Percentiles rank a stretch among this genome's conserved stretches.
phyloP scores from a whole-genome alignment of 2,113 vertebrate species.

The Lanius ludovicianus region DNA sequence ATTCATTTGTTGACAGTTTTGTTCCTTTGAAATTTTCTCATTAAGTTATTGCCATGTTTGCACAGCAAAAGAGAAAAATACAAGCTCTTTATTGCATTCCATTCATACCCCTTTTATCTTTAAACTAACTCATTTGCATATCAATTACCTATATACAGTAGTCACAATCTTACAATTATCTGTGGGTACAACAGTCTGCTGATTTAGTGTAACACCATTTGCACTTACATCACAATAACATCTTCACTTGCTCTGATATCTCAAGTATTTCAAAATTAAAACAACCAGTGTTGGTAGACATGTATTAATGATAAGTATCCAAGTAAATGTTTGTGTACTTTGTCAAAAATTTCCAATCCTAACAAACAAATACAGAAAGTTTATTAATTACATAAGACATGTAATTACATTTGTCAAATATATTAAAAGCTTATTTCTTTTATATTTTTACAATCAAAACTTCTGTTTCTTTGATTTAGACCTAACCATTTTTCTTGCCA shows the following conservation, averaged over 20 bases:
- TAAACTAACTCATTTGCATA: slow-evolving; percentile 42
- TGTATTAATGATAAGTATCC: rapidly evolving
- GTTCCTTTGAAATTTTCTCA: slow-evolving; percentile 38
- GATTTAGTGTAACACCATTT: not conserved
- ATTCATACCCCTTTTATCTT: slow-evolving; percentile 35
- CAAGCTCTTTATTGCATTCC: slow-evolving; percentile 3
- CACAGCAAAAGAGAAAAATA: slow-evolving; percentile 32
- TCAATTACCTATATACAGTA: slow-evolving; percentile 22
- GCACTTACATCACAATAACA: not conserved
- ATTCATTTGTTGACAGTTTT: slow-evolving; percentile 35
- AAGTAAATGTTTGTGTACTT: not conserved
- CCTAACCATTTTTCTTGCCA: not conserved
- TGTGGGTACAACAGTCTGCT: not conserved
- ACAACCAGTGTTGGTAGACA: not conserved
- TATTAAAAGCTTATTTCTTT: not conserved
- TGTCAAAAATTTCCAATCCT: not conserved
- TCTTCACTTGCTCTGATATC: not conserved
- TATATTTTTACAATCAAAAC: not conserved
- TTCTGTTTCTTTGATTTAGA: not conserved
- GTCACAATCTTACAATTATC: not conserved
- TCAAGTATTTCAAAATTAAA: not conserved
- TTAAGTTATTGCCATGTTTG: slow-evolving; percentile 47
- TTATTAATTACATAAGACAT: not conserved
- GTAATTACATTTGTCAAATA: rapidly evolving
- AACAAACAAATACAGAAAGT: not conserved